Evolutionary conservation across 1,140 invertebrate species (phyloP).

Genomic region (Hetaerina americana): DNA sequence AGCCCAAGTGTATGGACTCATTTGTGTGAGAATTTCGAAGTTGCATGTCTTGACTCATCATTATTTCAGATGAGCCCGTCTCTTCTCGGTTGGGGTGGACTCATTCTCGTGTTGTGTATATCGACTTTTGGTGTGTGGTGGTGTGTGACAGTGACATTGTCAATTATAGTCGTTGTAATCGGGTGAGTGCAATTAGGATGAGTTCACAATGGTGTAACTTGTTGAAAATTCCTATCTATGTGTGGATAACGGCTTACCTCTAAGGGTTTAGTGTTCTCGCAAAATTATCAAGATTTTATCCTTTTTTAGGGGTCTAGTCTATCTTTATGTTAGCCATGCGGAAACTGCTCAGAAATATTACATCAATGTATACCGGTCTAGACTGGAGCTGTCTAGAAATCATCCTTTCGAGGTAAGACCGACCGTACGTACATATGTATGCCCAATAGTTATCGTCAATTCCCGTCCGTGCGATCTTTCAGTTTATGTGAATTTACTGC

Average conservation of each 20-base stretch:
- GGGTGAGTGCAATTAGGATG: conserved; percentile 5
- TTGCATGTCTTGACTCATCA: not conserved
- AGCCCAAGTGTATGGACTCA: too few relatives aligned
- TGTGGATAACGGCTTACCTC: too few relatives aligned
- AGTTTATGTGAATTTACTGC: too few relatives aligned
- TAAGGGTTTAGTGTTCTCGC: too few relatives aligned
- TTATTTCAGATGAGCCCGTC: conserved; percentile 11
- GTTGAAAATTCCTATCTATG: too few relatives aligned
- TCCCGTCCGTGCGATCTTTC: too few relatives aligned
- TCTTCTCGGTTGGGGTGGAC: conserved; percentile 9
- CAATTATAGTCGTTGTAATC: conserved; percentile 8
- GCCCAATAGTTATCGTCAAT: too few relatives aligned
- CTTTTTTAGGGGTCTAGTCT: conserved; percentile 9
- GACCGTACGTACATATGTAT: too few relatives aligned
- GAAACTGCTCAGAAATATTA: conserved; percentile 10
- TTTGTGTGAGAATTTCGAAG: not conserved
- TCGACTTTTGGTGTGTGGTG: conserved; percentile 14
- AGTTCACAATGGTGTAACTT: not conserved
- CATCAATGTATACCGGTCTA: conserved; percentile 10
- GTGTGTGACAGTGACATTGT: conserved; percentile 10
- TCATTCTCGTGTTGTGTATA: conserved; percentile 9
- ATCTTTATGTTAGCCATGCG: conserved; percentile 10
- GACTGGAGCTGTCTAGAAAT: not conserved
- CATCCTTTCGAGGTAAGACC: not conserved
- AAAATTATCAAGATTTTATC: not conserved